These are phyloP conservation scores for Cerastis leucographa DNA, from an alignment of 2,888 invertebrate species.

Conservation along the genomic window DNA sequence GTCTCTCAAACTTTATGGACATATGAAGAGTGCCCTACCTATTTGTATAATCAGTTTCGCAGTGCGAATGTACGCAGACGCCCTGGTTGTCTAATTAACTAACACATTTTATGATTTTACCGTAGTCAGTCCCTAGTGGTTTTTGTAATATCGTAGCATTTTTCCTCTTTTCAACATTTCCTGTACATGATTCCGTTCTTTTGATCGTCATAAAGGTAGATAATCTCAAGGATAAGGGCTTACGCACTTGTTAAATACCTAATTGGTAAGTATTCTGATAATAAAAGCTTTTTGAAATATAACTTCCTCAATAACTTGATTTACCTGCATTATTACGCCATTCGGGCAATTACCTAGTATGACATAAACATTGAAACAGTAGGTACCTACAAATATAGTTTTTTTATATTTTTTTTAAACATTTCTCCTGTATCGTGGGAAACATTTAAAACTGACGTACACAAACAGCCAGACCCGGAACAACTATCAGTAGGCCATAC, in stretches of 20 bases:
- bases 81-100: slow-evolving; percentile 27
- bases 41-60: slow-evolving; percentile 31
- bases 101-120: not conserved
- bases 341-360: not conserved
- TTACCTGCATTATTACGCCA: not conserved
- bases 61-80: slow-evolving; percentile 2
- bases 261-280: not conserved
- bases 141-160: not conserved
- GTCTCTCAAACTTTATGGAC: slow-evolving; percentile 57
- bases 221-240: not conserved
- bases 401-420: no score
- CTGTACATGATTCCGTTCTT: not conserved
- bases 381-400: no score
- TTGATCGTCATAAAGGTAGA: not conserved
- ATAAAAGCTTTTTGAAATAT: not conserved
- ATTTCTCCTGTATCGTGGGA: no score
- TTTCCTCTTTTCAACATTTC: not conserved
- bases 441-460: no score
- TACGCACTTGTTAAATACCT: not conserved
- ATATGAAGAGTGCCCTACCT: slow-evolving; percentile 55
- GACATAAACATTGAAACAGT: not conserved
- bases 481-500: no score
- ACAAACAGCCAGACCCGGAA: no score
- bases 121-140: not conserved
- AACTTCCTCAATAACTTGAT: not conserved